Conservation (phyloP, 1,140 invertebrate genomes). For the Sipha flava region DNA sequence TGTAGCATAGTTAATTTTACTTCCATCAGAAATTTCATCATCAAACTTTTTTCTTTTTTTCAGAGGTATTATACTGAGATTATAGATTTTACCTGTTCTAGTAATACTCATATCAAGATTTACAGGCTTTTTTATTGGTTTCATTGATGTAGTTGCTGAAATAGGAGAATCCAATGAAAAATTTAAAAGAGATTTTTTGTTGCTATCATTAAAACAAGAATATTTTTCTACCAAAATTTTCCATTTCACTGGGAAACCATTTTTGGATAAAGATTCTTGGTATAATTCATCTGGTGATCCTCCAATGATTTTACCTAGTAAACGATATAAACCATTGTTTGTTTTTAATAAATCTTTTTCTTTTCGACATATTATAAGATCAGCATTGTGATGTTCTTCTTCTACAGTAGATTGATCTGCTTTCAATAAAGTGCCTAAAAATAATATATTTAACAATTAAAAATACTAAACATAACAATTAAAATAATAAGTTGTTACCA, state of each 20-base stretch:
- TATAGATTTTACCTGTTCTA: no score
- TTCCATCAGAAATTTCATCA: background rate
- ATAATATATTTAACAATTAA: background rate
- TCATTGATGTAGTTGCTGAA: no score
- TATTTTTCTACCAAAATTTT: background rate
- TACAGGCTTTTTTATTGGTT: no score
- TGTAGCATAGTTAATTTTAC: background rate
- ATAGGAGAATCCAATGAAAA: no score
- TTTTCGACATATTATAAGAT: background rate
- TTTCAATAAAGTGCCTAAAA: background rate
- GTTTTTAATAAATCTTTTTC: background rate
- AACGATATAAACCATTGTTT: slow-evolving; percentile 1
- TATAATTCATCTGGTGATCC: background rate
- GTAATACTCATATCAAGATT: no score
- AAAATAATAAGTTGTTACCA: background rate
- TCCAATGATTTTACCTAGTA: background rate
- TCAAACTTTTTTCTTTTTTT: no score
- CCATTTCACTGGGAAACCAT: background rate
- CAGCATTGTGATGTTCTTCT: slow-evolving; percentile 16
- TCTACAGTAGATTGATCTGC: background rate
- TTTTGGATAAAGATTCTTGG: background rate
- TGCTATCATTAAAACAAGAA: no score
- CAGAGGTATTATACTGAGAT: no score
- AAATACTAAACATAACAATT: background rate
- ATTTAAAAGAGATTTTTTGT: no score